Evolutionary conservation across 2,113 vertebrate species (phyloP).

Genomic region (Xiphophorus maculatus): DNA sequence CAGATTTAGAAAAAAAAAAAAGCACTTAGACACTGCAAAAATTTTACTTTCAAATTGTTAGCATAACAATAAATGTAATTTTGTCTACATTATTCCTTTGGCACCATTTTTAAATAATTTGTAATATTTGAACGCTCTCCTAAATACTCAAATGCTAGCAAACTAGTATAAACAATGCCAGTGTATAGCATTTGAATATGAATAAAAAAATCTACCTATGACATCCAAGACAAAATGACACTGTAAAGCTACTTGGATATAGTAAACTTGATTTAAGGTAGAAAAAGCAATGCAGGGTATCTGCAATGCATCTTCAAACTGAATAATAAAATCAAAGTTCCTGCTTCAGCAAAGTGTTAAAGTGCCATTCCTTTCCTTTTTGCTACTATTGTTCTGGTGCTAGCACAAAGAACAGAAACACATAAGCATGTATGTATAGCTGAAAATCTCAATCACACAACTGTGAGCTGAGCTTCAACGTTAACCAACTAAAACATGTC

Average conservation of each 20-base stretch:
- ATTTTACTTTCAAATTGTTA: conserved; percentile 19
- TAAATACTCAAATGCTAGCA: background rate
- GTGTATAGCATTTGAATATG: conserved; percentile 31
- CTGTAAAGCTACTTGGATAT: too few relatives aligned
- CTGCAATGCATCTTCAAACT: too few relatives aligned
- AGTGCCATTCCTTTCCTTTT: background rate
- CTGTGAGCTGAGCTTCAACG: too few relatives aligned
- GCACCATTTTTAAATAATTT: background rate
- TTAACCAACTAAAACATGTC: too few relatives aligned
- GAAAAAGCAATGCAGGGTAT: too few relatives aligned
- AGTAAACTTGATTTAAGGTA: too few relatives aligned
- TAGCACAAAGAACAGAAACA: background rate
- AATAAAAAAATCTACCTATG: background rate
- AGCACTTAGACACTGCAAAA: conserved; percentile 27
- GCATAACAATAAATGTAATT: background rate
- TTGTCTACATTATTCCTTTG: background rate
- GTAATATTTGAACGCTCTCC: background rate
- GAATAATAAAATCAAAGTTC: background rate
- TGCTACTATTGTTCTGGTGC: background rate
- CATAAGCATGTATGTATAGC: background rate
- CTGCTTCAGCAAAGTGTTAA: background rate
- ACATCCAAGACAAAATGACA: too few relatives aligned
- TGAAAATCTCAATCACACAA: too few relatives aligned
- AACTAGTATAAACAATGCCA: conserved; percentile 10
- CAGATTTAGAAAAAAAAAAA: conserved; percentile 41